A percentile compares a stretch with the other conserved stretches of the same genome.
Evolutionary conservation across 2,113 vertebrate species (phyloP).

Genomic region (Phrynosoma platyrhinos): DNA sequence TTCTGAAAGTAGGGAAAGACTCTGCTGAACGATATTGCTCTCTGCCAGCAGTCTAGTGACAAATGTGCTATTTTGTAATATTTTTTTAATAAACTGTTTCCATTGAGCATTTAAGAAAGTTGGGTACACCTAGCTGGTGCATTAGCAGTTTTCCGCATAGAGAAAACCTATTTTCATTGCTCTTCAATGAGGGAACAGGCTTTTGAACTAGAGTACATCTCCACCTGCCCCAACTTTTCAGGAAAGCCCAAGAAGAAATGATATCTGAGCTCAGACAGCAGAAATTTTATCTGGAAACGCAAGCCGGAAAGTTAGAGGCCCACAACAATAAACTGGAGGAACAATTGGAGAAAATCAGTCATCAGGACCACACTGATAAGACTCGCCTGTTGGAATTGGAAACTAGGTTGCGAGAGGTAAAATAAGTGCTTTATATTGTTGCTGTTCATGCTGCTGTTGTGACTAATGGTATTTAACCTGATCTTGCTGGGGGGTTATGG

Average conservation of each 20-base stretch:
- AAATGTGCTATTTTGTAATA: not conserved
- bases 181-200: not conserved
- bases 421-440: not conserved
- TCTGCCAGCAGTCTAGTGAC: not conserved
- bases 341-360: slow-evolving; percentile 96
- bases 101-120: not conserved
- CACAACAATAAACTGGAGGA: slow-evolving; percentile 98
- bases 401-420: slow-evolving; percentile 92
- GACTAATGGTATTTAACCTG: not conserved
- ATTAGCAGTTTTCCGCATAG: not conserved
- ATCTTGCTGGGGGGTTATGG: no score
- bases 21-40: not conserved
- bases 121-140: not conserved
- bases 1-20: not conserved
- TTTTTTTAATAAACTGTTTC: not conserved
- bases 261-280: slow-evolving; percentile 98
- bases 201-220: slow-evolving; percentile 36
- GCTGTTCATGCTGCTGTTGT: not conserved
- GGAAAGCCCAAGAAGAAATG: slow-evolving; percentile 99
- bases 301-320: slow-evolving; percentile 96
- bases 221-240: slow-evolving; percentile 68
- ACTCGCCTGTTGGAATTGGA: slow-evolving; percentile 91
- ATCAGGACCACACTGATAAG: slow-evolving; percentile 95
- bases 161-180: not conserved
- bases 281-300: slow-evolving; percentile 98